A percentile compares a stretch with the other conserved stretches of the same genome.
phyloP scores from a whole-genome alignment of 1,140 invertebrate genomes.

The Chironomus tepperi region DNA sequence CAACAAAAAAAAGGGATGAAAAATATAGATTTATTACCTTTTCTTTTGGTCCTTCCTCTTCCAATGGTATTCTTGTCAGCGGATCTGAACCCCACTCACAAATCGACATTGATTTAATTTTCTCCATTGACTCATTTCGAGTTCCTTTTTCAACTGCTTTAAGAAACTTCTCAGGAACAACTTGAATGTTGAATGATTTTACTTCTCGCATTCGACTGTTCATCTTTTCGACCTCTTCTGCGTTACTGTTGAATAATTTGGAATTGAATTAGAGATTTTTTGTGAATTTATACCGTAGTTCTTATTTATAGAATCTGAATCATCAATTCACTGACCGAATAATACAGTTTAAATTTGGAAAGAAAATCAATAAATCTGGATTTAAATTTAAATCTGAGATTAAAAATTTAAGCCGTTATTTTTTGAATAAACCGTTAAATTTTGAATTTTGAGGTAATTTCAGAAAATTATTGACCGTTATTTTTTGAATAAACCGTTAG shows the following conservation, averaged over 20 bases:
- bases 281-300: too few relatives aligned
- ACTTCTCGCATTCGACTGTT: constrained; percentile 56
- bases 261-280: too few relatives aligned
- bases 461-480: too few relatives aligned
- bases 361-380: too few relatives aligned
- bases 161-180: constrained; percentile 72
- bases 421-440: too few relatives aligned
- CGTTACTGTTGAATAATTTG: constrained; percentile 42
- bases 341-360: too few relatives aligned
- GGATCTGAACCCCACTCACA: constrained; percentile 77
- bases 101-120: constrained; percentile 63
- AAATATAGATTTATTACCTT: constrained; percentile 4
- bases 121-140: constrained; percentile 46
- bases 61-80: constrained; percentile 26
- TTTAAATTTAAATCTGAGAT: too few relatives aligned
- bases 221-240: constrained; percentile 60
- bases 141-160: constrained; percentile 51
- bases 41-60: neutral
- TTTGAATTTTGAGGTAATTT: too few relatives aligned
- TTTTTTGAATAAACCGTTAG: too few relatives aligned
- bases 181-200: constrained; percentile 61
- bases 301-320: too few relatives aligned
- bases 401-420: too few relatives aligned
- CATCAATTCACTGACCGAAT: too few relatives aligned
- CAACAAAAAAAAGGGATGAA: constrained; percentile 18